These are phyloP conservation scores for Eulacestoma nigropectus DNA, from an alignment of 2,113 vertebrate species.

Conservation along the genomic window DNA sequence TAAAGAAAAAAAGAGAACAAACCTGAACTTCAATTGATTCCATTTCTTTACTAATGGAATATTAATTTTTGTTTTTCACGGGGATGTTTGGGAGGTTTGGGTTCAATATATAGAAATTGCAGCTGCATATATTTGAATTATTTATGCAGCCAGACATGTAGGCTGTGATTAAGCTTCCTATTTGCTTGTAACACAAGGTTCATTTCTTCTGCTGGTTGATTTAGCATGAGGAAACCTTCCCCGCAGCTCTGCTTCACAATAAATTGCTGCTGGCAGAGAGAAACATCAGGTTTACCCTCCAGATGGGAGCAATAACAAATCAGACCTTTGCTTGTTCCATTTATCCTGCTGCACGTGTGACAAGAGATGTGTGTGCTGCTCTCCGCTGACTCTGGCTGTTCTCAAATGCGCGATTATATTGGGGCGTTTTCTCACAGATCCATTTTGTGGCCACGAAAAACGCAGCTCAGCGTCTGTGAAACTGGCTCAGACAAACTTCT, in stretches of 20 bases:
- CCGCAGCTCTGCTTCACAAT: background rate
- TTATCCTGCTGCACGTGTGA: background rate
- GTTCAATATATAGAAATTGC: background rate
- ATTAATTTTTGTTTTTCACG: background rate
- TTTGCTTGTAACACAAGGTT: background rate
- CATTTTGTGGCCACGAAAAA: background rate
- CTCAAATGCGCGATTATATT: fast-evolving
- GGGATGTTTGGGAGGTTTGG: background rate
- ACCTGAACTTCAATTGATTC: background rate
- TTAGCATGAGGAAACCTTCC: constrained; percentile 2
- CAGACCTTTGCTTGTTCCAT: background rate
- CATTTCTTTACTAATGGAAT: background rate
- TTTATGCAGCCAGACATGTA: background rate
- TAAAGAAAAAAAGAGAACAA: background rate
- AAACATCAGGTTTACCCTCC: constrained; percentile 51
- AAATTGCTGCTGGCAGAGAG: constrained; percentile 43
- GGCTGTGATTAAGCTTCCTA: background rate
- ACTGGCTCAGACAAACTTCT: background rate
- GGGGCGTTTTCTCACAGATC: fast-evolving
- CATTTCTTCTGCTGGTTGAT: background rate
- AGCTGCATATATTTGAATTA: background rate
- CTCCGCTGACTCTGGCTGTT: background rate
- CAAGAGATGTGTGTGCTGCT: background rate
- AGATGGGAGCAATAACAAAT: background rate
- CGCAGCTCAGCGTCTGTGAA: fast-evolving